phyloP scores from a whole-genome alignment of 2,113 vertebrate genomes.

The Cebidichthys violaceus region DNA sequence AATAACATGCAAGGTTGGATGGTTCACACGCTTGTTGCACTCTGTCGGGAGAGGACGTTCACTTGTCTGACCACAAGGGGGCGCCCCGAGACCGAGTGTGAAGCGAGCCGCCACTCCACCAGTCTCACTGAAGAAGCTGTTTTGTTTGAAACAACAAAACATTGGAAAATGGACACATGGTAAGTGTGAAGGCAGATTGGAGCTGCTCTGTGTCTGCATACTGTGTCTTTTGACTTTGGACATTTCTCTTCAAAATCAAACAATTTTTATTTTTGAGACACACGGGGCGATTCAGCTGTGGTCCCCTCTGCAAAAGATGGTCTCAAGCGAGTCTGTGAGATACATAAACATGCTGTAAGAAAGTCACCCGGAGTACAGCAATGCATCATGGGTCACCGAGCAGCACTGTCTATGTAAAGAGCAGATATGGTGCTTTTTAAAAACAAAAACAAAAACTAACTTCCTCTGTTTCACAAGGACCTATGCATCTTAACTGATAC shows the following conservation, averaged over 20 bases:
- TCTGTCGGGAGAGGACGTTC: constrained; percentile 5
- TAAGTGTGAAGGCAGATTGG: background rate
- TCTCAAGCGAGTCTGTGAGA: background rate
- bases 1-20: background rate
- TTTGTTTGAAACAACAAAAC: background rate
- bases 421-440: constrained; percentile 28
- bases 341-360: constrained; percentile 8
- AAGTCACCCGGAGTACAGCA: background rate
- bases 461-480: constrained; percentile 12
- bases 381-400: background rate
- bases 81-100: constrained; percentile 29
- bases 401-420: background rate
- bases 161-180: background rate
- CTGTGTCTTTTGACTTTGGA: constrained; percentile 1
- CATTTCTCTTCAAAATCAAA: background rate
- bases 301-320: too few species aligned
- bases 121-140: background rate
- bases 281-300: too few species aligned
- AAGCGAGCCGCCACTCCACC: background rate
- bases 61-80: constrained; percentile 61
- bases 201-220: background rate
- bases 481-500: constrained; percentile 38
- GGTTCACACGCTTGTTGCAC: constrained; percentile 1
- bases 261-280: too few species aligned
- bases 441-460: too few species aligned